Evolutionary conservation across 2,113 vertebrate genomes (phyloP).

Genomic region (Miniopterus natalensis): DNA sequence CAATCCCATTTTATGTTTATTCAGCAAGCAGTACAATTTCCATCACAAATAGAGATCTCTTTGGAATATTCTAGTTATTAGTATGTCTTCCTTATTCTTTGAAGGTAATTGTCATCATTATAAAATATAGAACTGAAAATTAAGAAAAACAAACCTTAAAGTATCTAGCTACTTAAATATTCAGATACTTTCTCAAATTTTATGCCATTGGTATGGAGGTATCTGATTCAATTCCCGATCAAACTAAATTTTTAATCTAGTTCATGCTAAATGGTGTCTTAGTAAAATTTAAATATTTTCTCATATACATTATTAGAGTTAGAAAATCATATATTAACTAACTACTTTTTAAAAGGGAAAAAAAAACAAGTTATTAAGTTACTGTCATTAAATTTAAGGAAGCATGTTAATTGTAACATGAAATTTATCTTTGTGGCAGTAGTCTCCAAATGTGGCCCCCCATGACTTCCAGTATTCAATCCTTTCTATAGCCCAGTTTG

Average conservation of each 20-base stretch:
- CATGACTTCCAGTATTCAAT: background rate
- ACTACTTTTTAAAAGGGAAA: background rate
- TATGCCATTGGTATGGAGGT: background rate
- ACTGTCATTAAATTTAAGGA: background rate
- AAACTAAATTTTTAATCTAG: background rate
- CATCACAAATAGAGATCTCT: conserved; percentile 42
- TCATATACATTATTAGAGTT: background rate
- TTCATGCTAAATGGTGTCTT: background rate
- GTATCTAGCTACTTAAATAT: background rate
- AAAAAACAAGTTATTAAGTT: background rate
- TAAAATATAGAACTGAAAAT: conserved; percentile 27
- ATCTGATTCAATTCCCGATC: background rate
- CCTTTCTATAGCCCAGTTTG: background rate
- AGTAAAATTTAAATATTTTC: conserved; percentile 7
- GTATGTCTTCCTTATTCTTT: background rate
- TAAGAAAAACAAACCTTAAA: background rate
- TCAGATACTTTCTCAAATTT: conserved; percentile 2
- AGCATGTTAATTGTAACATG: background rate
- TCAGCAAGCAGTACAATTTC: conserved; percentile 48
- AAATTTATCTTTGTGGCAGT: background rate
- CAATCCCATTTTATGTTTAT: conserved; percentile 58
- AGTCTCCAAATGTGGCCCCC: background rate
- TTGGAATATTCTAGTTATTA: conserved; percentile 62
- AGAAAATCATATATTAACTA: background rate
- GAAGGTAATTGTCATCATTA: background rate